A percentile compares a stretch with the other conserved stretches of the same genome.
phyloP scores from a whole-genome alignment of 2,797 vertebrate genomes.

The Myiotriccus ornatus region DNA sequence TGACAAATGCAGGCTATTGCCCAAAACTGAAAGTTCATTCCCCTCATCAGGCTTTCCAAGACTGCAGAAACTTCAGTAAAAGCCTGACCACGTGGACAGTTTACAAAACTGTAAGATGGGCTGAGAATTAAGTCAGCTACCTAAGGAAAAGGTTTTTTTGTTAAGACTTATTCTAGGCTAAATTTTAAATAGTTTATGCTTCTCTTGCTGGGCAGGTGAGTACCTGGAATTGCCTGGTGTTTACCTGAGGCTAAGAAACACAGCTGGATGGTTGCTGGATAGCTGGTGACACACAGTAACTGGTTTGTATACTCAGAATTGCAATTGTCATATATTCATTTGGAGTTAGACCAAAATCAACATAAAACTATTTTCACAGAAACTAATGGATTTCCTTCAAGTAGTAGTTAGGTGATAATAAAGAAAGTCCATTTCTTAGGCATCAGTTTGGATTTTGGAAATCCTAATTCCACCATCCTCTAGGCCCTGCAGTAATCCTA shows the following conservation, averaged over 20 bases:
- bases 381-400: neutral
- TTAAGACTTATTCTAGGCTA: neutral
- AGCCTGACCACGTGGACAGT: neutral
- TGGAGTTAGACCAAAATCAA: neutral
- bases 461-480: neutral
- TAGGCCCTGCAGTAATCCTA: neutral
- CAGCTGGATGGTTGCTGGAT: neutral
- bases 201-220: neutral
- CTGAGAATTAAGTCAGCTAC: neutral
- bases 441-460: neutral
- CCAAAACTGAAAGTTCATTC: neutral
- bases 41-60: neutral
- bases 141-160: neutral
- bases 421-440: neutral
- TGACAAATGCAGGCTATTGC: neutral
- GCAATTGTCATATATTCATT: neutral
- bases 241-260: neutral
- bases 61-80: neutral
- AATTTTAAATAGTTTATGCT: neutral
- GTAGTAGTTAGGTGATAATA: neutral
- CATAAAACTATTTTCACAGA: neutral
- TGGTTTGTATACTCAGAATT: neutral
- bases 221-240: neutral
- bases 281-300: neutral
- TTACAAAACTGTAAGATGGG: neutral